These are phyloP conservation scores for Atta cephalotes DNA, from an alignment of 1,140 invertebrate species.

Conservation along the genomic window DNA sequence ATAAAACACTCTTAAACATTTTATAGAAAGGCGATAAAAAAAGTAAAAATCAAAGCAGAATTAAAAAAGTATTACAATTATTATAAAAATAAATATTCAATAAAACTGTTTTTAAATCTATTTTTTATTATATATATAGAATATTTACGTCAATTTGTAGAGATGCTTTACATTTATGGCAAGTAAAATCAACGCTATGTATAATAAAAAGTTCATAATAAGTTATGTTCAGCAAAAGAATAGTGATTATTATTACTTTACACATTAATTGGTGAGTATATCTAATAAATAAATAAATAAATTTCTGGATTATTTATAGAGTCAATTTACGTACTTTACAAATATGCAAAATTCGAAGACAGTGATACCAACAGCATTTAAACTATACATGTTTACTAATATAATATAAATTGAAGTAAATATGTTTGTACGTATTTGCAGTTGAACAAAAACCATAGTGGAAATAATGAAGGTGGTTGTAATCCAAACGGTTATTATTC, in stretches of 20 bases:
- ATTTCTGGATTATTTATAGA: neutral
- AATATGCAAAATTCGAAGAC: slow-evolving; percentile 28
- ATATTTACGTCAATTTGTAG: too few relatives aligned
- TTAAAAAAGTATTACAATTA: too few relatives aligned
- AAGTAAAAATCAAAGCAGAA: too few relatives aligned
- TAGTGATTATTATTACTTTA: neutral
- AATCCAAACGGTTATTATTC: neutral
- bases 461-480: too few relatives aligned
- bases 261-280: too few relatives aligned
- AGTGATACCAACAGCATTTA: neutral
- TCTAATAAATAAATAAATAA: neutral
- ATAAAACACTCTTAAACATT: too few relatives aligned
- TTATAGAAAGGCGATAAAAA: too few relatives aligned
- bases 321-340: slow-evolving; percentile 17
- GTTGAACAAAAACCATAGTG: neutral
- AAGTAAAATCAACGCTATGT: neutral
- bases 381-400: neutral
- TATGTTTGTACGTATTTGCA: neutral
- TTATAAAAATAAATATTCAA: too few relatives aligned
- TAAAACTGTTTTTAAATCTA: too few relatives aligned
- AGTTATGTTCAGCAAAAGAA: neutral
- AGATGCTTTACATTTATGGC: too few relatives aligned
- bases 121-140: too few relatives aligned
- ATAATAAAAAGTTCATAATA: neutral
- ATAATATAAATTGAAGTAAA: neutral